Conservation (phyloP, 1,140 invertebrate genomes). For the Sarcophaga peregrina region DNA sequence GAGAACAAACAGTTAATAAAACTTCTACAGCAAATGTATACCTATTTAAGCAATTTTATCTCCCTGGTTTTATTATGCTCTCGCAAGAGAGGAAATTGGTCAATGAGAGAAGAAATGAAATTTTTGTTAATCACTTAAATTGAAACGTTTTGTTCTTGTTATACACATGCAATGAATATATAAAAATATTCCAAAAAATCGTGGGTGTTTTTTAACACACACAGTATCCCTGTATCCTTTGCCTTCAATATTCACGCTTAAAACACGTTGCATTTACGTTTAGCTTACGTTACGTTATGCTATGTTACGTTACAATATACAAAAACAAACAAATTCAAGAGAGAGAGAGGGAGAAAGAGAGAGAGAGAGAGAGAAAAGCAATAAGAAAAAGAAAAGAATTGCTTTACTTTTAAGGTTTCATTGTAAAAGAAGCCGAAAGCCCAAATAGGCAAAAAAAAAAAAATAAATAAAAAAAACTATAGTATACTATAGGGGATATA, state of each 20-base stretch:
- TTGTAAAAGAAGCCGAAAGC: neutral
- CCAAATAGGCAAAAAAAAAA: too few species aligned
- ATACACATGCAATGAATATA: too few species aligned
- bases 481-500: slow-evolving; percentile 13
- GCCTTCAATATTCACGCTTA: neutral
- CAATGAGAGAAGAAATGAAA: neutral
- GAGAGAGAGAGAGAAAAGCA: neutral
- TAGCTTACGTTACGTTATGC: neutral
- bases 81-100: neutral
- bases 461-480: neutral
- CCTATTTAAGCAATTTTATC: neutral
- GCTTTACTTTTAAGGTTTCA: slow-evolving; percentile 33
- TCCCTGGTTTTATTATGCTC: neutral
- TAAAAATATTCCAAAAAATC: too few species aligned
- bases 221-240: neutral
- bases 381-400: neutral
- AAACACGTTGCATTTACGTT: neutral
- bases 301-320: neutral
- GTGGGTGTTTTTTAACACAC: too few species aligned
- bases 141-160: too few species aligned
- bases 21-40: neutral
- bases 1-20: slow-evolving; percentile 29
- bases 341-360: too few species aligned
- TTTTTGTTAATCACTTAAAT: neutral
- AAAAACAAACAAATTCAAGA: neutral